phyloP scores from a whole-genome alignment of 2,888 invertebrate genomes.

The Drosophila macrospina region DNA sequence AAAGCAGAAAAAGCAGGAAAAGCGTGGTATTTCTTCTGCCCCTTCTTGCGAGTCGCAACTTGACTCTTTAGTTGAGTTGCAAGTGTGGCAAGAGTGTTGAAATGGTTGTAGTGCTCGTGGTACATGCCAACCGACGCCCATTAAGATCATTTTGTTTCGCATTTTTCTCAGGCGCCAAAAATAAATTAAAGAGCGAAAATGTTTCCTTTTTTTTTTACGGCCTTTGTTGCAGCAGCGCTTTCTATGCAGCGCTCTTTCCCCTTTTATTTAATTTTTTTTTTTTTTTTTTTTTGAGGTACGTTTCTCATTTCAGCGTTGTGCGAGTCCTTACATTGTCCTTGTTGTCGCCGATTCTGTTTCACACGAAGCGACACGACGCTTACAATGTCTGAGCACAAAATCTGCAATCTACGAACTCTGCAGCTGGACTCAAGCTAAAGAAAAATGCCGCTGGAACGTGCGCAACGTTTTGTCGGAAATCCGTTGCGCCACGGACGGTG shows the following conservation, averaged over 20 bases:
- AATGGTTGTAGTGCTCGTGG: constrained; percentile 22
- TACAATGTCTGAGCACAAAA: constrained; percentile 63
- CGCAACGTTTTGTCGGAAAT: constrained; percentile 66
- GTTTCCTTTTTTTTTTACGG: constrained; percentile 59
- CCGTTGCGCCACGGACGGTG: constrained; percentile 45
- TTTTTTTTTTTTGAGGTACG: constrained; percentile 17
- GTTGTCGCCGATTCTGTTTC: constrained; percentile 55
- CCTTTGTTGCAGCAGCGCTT: constrained; percentile 47
- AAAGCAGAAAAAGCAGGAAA: neutral
- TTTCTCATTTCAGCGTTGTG: constrained; percentile 51
- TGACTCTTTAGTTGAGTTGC: constrained; percentile 28
- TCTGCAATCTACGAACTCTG: constrained; percentile 52
- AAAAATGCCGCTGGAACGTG: constrained; percentile 76
- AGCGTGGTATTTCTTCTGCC: constrained; percentile 2
- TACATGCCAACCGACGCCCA: constrained; percentile 15
- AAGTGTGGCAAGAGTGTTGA: constrained; percentile 5
- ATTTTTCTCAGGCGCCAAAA: constrained; percentile 64
- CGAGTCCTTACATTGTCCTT: constrained; percentile 36
- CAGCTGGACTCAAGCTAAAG: constrained; percentile 48
- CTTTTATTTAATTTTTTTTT: constrained; percentile 5
- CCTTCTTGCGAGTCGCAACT: constrained; percentile 18
- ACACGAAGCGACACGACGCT: constrained; percentile 42
- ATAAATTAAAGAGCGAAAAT: constrained; percentile 73
- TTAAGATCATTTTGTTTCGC: constrained; percentile 46
- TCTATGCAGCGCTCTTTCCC: constrained; percentile 14